Percentiles rank a stretch among this genome's conserved stretches.
These are phyloP conservation scores for Epistrophe eligans DNA, from an alignment of 2,888 invertebrate genomes.

Conservation along the genomic window DNA sequence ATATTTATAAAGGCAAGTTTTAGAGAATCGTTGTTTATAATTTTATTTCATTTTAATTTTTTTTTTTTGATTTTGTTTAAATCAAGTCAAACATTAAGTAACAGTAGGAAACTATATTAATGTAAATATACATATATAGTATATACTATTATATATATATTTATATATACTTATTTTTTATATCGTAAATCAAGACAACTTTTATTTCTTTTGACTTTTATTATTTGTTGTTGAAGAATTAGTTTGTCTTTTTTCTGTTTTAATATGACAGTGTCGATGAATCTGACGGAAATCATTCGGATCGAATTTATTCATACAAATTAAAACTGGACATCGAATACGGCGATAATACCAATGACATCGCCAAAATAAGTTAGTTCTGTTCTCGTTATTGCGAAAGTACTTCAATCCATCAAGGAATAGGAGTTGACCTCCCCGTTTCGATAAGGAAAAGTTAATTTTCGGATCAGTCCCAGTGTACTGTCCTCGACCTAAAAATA, in stretches of 20 bases:
- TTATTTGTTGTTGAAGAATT: constrained; percentile 45
- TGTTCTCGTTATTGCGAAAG: constrained; percentile 83
- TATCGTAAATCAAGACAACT: background rate
- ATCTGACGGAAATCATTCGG: constrained; percentile 82
- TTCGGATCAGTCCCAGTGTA: constrained; percentile 80
- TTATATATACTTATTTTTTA: background rate
- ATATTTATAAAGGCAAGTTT: constrained; percentile 1
- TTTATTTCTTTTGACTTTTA: constrained; percentile 40
- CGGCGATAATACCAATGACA: constrained; percentile 83
- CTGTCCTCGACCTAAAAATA: constrained; percentile 78
- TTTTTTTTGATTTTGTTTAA: constrained; percentile 18
- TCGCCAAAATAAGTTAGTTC: constrained; percentile 83
- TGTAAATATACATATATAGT: too few relatives aligned
- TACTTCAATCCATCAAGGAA: constrained; percentile 83
- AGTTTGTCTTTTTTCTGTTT: constrained; percentile 77
- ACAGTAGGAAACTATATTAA: constrained; percentile 41
- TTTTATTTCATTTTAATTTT: constrained; percentile 24
- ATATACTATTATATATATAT: background rate
- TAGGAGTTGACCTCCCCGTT: constrained; percentile 82
- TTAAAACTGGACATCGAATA: constrained; percentile 82
- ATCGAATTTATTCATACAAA: constrained; percentile 83
- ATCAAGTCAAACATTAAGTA: constrained; percentile 40
- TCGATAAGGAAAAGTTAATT: constrained; percentile 82
- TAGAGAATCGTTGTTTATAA: constrained; percentile 40
- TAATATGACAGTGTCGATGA: constrained; percentile 82